These are phyloP conservation scores for Tenthredo livida DNA, from an alignment of 2,888 invertebrate genomes.

Conservation along the genomic window DNA sequence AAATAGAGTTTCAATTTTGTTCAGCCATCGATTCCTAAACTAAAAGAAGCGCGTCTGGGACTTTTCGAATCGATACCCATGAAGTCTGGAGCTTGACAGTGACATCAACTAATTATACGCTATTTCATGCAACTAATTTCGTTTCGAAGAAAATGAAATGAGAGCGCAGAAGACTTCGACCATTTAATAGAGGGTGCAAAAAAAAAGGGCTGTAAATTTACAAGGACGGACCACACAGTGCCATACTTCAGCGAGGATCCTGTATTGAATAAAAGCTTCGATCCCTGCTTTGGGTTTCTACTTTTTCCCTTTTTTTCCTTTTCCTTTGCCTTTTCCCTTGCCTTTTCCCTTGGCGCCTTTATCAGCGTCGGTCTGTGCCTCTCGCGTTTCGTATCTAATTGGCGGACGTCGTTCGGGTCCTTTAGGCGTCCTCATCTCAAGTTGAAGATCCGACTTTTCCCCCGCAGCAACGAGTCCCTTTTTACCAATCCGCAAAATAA, in stretches of 20 bases:
- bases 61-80: background rate
- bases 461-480: slow-evolving; percentile 84
- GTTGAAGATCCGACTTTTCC: slow-evolving; percentile 85
- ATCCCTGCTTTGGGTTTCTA: background rate
- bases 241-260: background rate
- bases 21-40: background rate
- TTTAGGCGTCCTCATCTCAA: slow-evolving; percentile 87
- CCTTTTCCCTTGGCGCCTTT: slow-evolving; percentile 56
- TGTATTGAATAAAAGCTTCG: background rate
- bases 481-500: slow-evolving; percentile 87
- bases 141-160: background rate
- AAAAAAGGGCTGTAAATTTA: background rate
- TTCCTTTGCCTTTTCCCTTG: slow-evolving; percentile 58
- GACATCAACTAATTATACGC: background rate
- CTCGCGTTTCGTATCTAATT: slow-evolving; percentile 83
- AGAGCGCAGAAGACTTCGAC: background rate
- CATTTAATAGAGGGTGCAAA: background rate
- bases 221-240: slow-evolving; percentile 7
- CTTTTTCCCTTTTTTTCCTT: slow-evolving; percentile 54
- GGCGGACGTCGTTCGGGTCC: slow-evolving; percentile 82
- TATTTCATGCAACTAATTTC: background rate
- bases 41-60: background rate
- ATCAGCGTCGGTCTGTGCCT: slow-evolving; percentile 82
- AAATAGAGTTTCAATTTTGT: slow-evolving; percentile 21
- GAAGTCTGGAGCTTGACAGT: slow-evolving; percentile 3